Evolutionary conservation across 2,113 vertebrate species (phyloP), one percentile per base, ranked within the genome.

Genomic region (Gorilla gorilla): DNA sequence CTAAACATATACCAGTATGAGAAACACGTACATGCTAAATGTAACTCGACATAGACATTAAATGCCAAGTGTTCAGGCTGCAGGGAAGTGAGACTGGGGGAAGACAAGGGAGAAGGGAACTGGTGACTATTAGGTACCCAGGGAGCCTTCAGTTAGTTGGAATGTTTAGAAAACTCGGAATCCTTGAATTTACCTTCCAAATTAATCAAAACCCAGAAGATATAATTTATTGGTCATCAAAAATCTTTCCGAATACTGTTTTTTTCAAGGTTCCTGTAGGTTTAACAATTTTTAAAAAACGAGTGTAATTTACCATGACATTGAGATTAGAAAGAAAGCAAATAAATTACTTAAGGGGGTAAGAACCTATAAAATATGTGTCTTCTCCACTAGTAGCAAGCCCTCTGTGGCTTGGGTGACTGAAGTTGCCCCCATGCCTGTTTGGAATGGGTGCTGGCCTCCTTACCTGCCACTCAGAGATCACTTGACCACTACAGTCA

Each of bases 171-270:
- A 4, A 88, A 64, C 20, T 57, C 43, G 43, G 45, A 82, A 48
- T 78, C 25, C 30, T 89, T 90, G 73, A 89, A 30, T 93, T 79
- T 93, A 68, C 40, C 79, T 90, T 93, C 84, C 30, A 84, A 61
- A 89, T 87, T 61, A 80, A 70, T 91, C 13, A 83, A 57, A 73
- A 93, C 40, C 43, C 61, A 78, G 84, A 76, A n/a, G 35, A 76
- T 20, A 52, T 72, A 55, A 89, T 25, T 72, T 48, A 86, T 22
- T 82, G 52, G 68, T 10, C 72, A 55, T 86, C 66, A 86, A 89
- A 89, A 86, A 16, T 52, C 70, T 78, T 81, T 64, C 25, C 89
- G 40, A 35, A 61, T 61, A 66, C 17, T 57, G 18, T 66, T 11
- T 43, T 45, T n/a, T 3, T 2, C 27, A 27, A 32, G 84, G 88